These are phyloP conservation scores for Centropus bengalensis DNA, from an alignment of 2,113 vertebrate genomes.

Conservation along the genomic window DNA sequence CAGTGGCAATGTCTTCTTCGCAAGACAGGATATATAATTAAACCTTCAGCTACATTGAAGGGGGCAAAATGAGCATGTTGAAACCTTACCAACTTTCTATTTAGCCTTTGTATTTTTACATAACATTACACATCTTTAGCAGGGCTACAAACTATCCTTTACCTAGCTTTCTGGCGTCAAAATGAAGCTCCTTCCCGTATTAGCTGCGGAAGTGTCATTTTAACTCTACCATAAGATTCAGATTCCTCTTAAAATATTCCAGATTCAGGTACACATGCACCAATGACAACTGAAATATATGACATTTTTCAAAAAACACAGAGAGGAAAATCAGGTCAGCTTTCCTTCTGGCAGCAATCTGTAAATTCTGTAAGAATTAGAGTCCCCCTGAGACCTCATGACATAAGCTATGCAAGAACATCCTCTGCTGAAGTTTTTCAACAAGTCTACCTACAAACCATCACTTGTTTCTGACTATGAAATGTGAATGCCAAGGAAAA, in stretches of 20 bases:
- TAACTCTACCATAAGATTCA: not conserved
- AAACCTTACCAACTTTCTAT: not conserved
- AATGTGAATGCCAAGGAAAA: not conserved
- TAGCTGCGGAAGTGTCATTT: not conserved
- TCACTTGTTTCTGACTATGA: not conserved
- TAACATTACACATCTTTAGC: not conserved
- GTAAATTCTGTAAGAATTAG: not conserved
- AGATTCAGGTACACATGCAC: slow-evolving; percentile 2
- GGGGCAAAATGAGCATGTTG: not conserved
- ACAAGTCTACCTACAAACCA: not conserved
- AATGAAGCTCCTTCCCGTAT: not conserved
- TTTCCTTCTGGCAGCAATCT: slow-evolving; percentile 11
- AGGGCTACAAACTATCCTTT: not conserved
- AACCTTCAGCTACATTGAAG: not conserved
- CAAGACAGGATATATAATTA: not conserved
- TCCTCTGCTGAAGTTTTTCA: not conserved
- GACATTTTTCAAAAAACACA: not conserved
- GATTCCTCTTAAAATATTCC: not conserved
- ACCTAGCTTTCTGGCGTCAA: not conserved
- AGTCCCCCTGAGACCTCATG: not conserved
- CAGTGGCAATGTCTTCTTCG: not conserved
- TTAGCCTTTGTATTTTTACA: not conserved
- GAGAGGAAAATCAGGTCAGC: slow-evolving; percentile 2
- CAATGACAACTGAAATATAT: slow-evolving; percentile 6
- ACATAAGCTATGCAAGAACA: not conserved